Base-by-base conservation (phyloP, 2,113 vertebrate species). In the Tautogolabrus adspersus region DNA sequence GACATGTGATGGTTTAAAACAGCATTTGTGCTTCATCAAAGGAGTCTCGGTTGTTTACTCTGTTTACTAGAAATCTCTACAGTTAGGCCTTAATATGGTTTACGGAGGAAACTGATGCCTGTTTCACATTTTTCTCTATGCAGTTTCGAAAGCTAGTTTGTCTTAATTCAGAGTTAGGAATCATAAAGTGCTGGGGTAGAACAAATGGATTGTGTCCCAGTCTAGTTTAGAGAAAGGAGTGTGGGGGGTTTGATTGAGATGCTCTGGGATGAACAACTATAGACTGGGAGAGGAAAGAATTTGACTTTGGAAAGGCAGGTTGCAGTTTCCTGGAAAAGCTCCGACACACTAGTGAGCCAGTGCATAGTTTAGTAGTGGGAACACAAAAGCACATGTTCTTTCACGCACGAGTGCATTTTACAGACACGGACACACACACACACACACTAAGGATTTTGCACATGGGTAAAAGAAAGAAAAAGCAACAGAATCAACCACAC, bases 241-340 rank as follows among this genome's bases (percentile, higher is more conserved):
- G 15, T 1, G 0, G 16, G 22, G 12, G 65, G 16, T 9, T 16
- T 66, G 74, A 82, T 1, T 21, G 75, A 89, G 68, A 81, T 66
- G 72, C 75, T 85, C 69, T 46, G 68, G 52, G 73, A 72, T 76
- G 69, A 82, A 71, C 21, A 23, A 68, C 22, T 57, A 54, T 40
- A 68, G 52, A 59, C 51, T 22, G 19, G 22, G 58, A 78, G 60
- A 70, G 74, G 81, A 85, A 87, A 74, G 71, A 83, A 83, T 74
- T 61, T 47, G 22, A 42, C 57, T 79, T 63, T 83, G 82, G 84
- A 88, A 77, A 18, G 0, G 70, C 65, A 75, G 83, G 76, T 74
- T 76, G 72, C 49, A 62, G 22, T 84, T 84, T 89, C 78, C 80
- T 84, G 81, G 82, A 81, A 83, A 79, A 18, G 30, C 38, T 10